phyloP scores from a whole-genome alignment of 2,888 invertebrate genomes.

The Exephanes ischioxanthus region DNA sequence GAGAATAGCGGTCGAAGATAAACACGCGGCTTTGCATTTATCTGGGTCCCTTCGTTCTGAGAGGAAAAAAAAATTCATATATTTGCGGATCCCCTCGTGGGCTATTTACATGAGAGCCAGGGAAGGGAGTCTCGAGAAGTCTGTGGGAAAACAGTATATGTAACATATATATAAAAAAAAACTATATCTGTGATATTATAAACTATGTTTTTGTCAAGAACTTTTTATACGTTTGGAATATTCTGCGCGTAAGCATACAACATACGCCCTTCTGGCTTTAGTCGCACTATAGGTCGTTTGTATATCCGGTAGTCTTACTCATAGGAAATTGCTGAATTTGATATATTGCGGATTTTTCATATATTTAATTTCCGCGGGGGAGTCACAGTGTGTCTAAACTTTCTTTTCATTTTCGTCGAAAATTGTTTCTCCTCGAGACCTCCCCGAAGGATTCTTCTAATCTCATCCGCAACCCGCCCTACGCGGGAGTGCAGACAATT shows the following conservation, averaged over 20 bases:
- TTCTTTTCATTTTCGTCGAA: not conserved
- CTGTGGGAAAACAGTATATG: not conserved
- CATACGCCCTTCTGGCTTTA: too few species aligned
- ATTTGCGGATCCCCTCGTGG: constrained; percentile 5
- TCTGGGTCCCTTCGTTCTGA: not conserved
- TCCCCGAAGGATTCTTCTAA: constrained; percentile 62
- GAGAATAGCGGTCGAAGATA: constrained; percentile 17
- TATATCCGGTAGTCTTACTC: too few species aligned
- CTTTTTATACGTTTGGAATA: too few species aligned
- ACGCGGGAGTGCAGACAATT: constrained; percentile 75
- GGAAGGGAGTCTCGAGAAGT: not conserved
- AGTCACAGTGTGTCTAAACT: not conserved
- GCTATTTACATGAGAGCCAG: not conserved
- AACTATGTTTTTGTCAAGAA: too few species aligned
- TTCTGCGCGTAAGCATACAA: too few species aligned
- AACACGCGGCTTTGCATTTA: constrained; percentile 45
- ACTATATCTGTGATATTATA: not conserved
- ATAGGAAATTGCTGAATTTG: not conserved
- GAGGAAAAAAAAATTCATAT: not conserved
- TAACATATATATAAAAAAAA: not conserved
- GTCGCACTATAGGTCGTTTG: too few species aligned
- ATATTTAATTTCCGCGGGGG: too few species aligned
- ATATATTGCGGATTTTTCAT: not conserved
- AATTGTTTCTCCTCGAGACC: constrained; percentile 17
- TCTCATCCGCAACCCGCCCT: constrained; percentile 65